These are phyloP conservation scores for Sylvietta virens DNA, from an alignment of 2,113 vertebrate species.

Conservation along the genomic window DNA sequence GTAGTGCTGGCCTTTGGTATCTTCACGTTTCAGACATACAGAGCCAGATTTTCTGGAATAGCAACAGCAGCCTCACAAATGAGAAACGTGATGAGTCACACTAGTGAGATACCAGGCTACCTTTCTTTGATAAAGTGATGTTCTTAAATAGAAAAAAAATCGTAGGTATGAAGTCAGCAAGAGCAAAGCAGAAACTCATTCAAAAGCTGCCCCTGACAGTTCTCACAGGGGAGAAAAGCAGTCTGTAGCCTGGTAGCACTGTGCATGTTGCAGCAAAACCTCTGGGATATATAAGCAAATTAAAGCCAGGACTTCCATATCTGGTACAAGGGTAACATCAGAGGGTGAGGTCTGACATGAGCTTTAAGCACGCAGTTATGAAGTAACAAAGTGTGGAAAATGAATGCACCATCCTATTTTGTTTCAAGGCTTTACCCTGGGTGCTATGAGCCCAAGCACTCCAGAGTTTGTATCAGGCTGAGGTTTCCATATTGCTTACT, in stretches of 20 bases:
- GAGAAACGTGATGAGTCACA: not conserved
- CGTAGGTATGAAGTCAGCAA: not conserved
- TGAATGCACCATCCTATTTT: not conserved
- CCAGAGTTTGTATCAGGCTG: not conserved
- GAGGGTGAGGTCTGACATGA: not conserved
- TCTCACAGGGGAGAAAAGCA: not conserved
- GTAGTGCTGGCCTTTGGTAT: not conserved
- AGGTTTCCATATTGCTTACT: not conserved
- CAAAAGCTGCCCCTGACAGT: not conserved
- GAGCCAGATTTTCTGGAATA: not conserved
- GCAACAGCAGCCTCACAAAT: not conserved
- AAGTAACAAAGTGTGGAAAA: not conserved
- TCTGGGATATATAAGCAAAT: not conserved
- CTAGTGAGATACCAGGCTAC: not conserved
- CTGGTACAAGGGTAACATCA: not conserved
- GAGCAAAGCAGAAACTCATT: not conserved
- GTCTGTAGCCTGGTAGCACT: not conserved
- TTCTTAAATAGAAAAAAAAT: not conserved
- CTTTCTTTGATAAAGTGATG: not conserved
- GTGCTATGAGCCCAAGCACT: not conserved
- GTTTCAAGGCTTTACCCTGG: not conserved
- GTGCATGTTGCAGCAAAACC: not conserved
- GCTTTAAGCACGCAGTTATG: accelerated
- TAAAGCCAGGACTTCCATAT: not conserved
- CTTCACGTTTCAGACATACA: not conserved